A percentile compares a stretch with the other conserved stretches of the same genome.
These are phyloP conservation scores for Clarias batrachus DNA, from an alignment of 2,113 vertebrate genomes.

Conservation along the genomic window DNA sequence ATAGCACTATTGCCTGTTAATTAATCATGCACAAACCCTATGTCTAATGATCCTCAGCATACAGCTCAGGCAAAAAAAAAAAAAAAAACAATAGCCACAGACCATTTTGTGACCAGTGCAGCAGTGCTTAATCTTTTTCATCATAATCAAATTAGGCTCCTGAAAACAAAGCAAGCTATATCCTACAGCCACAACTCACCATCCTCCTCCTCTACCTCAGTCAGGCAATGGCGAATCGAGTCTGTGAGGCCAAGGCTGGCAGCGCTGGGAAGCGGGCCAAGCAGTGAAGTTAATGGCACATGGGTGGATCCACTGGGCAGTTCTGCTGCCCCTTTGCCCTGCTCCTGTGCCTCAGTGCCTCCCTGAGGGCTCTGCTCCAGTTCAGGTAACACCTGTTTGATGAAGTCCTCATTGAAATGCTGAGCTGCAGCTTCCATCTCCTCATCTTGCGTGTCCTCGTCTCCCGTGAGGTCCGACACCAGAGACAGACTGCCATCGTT, in stretches of 20 bases:
- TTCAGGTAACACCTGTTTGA: slow-evolving; percentile 77
- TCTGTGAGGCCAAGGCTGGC: slow-evolving; percentile 85
- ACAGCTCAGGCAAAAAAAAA: neutral
- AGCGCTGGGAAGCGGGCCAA: slow-evolving; percentile 81
- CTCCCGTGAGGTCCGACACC: slow-evolving; percentile 63
- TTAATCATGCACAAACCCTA: neutral
- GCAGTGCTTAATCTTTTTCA: neutral
- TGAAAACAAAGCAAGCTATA: too few relatives aligned
- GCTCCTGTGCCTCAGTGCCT: slow-evolving; percentile 5
- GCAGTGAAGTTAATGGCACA: slow-evolving; percentile 75
- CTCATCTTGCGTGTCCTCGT: slow-evolving; percentile 79
- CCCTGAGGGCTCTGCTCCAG: slow-evolving; percentile 32
- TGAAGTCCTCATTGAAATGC: slow-evolving; percentile 88
- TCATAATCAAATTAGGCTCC: slow-evolving; percentile 18
- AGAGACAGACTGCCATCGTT: slow-evolving; percentile 69
- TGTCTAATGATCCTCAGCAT: slow-evolving; percentile 1
- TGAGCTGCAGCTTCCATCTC: slow-evolving; percentile 84
- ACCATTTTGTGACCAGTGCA: neutral
- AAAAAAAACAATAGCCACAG: neutral
- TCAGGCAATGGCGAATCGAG: slow-evolving; percentile 79
- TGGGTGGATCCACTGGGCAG: slow-evolving; percentile 46
- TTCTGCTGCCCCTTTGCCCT: neutral
- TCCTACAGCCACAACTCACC: slow-evolving; percentile 70
- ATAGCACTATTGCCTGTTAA: neutral
- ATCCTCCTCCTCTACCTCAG: slow-evolving; percentile 62